Base-by-base conservation (phyloP, 2,797 vertebrate species). In the Clarias platycephalus region DNA sequence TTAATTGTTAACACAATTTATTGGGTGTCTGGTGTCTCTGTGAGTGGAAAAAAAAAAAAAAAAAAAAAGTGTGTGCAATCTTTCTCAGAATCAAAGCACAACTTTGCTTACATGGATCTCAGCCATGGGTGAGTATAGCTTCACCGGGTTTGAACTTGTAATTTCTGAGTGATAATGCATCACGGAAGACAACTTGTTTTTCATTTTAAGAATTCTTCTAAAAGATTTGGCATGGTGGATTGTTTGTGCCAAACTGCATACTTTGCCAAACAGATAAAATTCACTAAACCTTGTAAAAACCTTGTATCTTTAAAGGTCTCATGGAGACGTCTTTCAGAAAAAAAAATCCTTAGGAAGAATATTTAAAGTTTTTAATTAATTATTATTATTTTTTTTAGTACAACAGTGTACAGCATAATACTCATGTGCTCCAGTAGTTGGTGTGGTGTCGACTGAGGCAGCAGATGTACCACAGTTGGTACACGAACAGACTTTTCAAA, bases 351-450 rank as follows among this genome's bases (percentile, higher is more conserved):
- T 75, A 55, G 26, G 7, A 75, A 75, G 7, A 16, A 74, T 53
- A 74, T 26, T 26, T 26, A 16, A 53, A 49, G 49, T 28, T 20
- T 49, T 44, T 2, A 10, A 10, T 49, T 10, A 10, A 4, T 40
- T 40, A 37, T 37, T 37, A 37, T 37, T 37, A 37, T 37, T 40
- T 5, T 40, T 9, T 49, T 49, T 49, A 12, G 10, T 49, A 49
- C 44, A 49, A 40, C 37, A 49, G 49, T 53, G 49, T 13, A 13
- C 49, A 53, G 86, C 68, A 5, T 57, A 0, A 22, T 79, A 34
- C 75, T 88, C 84, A 44, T 90, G 88, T 80, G 37, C 80, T 87
- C 84, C 84, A 84, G 64, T 90, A 85, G 20, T 80, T 80, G 6
- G 71, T 66, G 3, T 60, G 60, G 13, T 1, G 5, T 66, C 53